phyloP scores from a whole-genome alignment of 2,888 invertebrate genomes.

The Parapristionchus giblindavisi region DNA sequence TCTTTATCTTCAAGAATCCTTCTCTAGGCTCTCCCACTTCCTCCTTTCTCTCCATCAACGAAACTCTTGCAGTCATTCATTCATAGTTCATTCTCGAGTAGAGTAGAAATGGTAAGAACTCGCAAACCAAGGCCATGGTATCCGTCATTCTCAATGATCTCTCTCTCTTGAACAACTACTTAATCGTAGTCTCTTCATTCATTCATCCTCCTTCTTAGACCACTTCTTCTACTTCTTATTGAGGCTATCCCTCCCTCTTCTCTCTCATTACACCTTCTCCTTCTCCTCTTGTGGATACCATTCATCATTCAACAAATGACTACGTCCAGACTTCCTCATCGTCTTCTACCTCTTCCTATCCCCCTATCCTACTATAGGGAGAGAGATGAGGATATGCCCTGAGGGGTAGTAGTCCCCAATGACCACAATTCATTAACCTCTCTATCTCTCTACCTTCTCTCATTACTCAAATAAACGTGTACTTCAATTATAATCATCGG shows the following conservation, averaged over 20 bases:
- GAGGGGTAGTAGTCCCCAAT: neutral
- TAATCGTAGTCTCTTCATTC: neutral
- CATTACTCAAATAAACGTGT: slow-evolving; percentile 7
- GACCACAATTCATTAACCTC: slow-evolving; percentile 11
- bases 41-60: no score
- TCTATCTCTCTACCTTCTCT: slow-evolving; percentile 3
- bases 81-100: no score
- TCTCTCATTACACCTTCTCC: neutral
- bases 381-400: neutral
- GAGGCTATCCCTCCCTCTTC: neutral
- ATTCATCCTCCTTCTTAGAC: neutral
- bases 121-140: no score
- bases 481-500: neutral
- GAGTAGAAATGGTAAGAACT: no score
- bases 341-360: no score
- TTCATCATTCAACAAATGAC: slow-evolving; percentile 36
- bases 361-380: no score
- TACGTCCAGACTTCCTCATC: no score
- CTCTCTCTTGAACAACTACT: neutral
- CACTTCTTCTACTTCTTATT: slow-evolving; percentile 1
- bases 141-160: no score
- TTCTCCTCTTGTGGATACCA: slow-evolving; percentile 1
- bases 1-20: no score
- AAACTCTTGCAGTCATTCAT: no score
- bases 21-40: no score